Evolutionary conservation across 2,113 vertebrate genomes (phyloP).

Genomic region (Heptranchias perlo): DNA sequence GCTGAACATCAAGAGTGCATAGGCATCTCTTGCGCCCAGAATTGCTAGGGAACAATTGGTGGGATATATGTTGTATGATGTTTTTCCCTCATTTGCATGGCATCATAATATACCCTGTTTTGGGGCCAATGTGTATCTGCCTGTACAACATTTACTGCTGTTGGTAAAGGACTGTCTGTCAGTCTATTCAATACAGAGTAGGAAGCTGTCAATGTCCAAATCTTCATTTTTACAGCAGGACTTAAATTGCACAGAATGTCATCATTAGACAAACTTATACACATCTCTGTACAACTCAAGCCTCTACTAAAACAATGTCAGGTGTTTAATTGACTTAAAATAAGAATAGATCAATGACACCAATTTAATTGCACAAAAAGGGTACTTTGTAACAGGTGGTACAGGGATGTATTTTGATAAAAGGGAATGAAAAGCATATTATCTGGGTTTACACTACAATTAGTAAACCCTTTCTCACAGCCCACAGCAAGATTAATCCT

Average conservation of each 20-base stretch:
- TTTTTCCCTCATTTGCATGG: background rate
- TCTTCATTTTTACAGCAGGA: background rate
- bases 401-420: background rate
- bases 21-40: background rate
- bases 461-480: background rate
- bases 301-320: background rate
- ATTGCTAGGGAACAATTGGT: background rate
- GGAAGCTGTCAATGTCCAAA: background rate
- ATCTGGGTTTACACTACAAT: background rate
- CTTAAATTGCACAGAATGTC: background rate
- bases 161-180: background rate
- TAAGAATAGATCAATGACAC: background rate
- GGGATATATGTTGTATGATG: background rate
- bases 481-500: background rate
- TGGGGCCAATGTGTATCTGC: background rate
- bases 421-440: background rate
- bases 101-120: background rate
- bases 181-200: background rate
- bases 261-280: background rate
- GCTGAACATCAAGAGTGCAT: background rate
- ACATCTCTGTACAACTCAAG: background rate
- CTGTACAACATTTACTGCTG: background rate
- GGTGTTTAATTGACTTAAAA: background rate
- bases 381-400: background rate
- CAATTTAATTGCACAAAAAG: background rate